Conservation (phyloP, 2,113 vertebrate species). For the Grallaria varia region DNA sequence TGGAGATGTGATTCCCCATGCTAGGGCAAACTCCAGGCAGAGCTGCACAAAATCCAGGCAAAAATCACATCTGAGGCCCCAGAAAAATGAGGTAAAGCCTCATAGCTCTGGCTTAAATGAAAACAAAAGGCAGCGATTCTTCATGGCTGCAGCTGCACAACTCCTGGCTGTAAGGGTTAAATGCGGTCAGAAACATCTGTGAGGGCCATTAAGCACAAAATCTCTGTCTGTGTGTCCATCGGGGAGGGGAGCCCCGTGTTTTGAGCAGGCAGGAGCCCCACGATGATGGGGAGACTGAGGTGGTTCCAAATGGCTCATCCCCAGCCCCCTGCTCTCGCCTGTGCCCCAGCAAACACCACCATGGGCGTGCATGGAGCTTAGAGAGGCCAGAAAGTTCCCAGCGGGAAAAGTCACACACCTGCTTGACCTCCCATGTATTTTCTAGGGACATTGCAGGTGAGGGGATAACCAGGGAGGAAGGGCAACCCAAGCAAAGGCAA, state of each 20-base stretch:
- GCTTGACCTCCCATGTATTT: rapidly evolving
- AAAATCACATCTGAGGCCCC: not conserved
- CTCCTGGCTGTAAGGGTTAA: not conserved
- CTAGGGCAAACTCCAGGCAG: rapidly evolving
- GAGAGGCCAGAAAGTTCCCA: rapidly evolving
- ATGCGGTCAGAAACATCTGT: not conserved
- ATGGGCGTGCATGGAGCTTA: rapidly evolving
- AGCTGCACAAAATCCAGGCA: not conserved
- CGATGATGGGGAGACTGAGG: rapidly evolving
- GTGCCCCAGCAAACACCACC: rapidly evolving
- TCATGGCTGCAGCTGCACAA: not conserved
- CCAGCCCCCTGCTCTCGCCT: rapidly evolving
- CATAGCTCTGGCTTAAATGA: not conserved
- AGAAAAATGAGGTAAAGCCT: not conserved
- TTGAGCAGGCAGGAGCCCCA: not conserved
- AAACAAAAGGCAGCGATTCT: not conserved
- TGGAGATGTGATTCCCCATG: not conserved
- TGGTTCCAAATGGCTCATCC: not conserved
- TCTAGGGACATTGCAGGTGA: not conserved
- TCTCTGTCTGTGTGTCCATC: not conserved
- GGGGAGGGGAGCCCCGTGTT: not conserved
- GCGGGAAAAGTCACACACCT: not conserved
- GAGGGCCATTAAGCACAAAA: not conserved
- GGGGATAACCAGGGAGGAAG: not conserved
- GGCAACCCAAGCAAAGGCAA: not conserved